Evolutionary conservation across 2,113 vertebrate species (phyloP).

Genomic region (Hiodon tergisus): DNA sequence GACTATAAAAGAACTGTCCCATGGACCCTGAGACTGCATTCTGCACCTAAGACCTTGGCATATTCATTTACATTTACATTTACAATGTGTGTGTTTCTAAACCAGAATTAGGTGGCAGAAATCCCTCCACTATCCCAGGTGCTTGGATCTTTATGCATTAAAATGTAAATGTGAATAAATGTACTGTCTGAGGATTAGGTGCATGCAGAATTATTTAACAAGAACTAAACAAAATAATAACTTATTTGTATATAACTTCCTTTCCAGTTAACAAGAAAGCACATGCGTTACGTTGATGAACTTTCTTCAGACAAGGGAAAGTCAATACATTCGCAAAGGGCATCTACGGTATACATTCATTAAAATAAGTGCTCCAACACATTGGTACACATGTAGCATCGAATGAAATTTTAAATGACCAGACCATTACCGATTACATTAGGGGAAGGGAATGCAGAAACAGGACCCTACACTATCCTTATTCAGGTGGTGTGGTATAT

Average conservation of each 20-base stretch:
- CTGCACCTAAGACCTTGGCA: background rate
- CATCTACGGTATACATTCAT: background rate
- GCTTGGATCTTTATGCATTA: background rate
- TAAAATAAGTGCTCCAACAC: background rate
- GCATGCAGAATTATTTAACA: background rate
- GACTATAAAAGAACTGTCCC: too few relatives aligned
- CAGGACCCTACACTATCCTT: slow-evolving; percentile 47
- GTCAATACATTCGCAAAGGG: too few relatives aligned
- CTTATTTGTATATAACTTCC: background rate
- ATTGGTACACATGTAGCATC: background rate
- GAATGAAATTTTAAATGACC: background rate
- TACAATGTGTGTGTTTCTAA: background rate
- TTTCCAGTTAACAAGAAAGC: too few relatives aligned
- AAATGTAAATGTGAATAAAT: background rate
- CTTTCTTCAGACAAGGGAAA: too few relatives aligned
- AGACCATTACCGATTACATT: slow-evolving; percentile 32
- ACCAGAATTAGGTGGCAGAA: background rate
- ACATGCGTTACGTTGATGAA: too few relatives aligned
- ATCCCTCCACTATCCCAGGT: background rate
- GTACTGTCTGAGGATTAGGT: too few relatives aligned
- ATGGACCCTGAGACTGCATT: too few relatives aligned
- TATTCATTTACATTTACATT: background rate
- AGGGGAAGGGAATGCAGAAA: slow-evolving; percentile 23
- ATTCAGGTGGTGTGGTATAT: slow-evolving; percentile 54
- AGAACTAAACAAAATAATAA: background rate